A percentile compares a stretch with the other conserved stretches of the same genome.
phyloP scores from a whole-genome alignment of 2,888 invertebrate genomes.

The Platypus cylindrus region DNA sequence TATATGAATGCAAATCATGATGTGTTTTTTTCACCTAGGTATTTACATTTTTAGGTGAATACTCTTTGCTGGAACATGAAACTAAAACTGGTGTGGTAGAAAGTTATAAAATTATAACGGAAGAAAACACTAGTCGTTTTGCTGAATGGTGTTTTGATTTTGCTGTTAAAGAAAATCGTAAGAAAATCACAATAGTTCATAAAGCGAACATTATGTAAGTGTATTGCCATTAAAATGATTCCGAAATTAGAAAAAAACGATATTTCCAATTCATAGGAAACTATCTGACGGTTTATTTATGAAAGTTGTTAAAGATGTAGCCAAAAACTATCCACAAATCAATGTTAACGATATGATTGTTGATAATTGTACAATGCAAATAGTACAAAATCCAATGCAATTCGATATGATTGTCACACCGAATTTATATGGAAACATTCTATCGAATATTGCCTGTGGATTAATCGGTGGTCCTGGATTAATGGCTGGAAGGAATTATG shows the following conservation, averaged over 20 bases:
- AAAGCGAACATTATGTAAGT: conserved; percentile 43
- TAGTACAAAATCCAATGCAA: conserved; percentile 24
- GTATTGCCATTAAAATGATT: neutral
- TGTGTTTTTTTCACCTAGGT: neutral
- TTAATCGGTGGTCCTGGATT: conserved; percentile 28
- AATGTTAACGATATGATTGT: conserved; percentile 25
- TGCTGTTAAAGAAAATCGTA: conserved; percentile 40
- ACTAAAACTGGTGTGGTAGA: conserved; percentile 48
- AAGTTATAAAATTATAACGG: conserved; percentile 44
- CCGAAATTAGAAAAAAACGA: too few species aligned
- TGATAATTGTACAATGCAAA: conserved; percentile 27
- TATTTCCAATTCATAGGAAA: conserved; percentile 19
- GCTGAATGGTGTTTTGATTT: conserved; percentile 49
- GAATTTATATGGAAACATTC: conserved; percentile 29
- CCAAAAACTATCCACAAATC: conserved; percentile 25
- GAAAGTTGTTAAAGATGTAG: conserved; percentile 22
- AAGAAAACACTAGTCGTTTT: conserved; percentile 39
- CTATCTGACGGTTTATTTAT: conserved; percentile 29
- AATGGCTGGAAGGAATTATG: conserved; percentile 26
- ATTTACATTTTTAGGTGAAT: conserved; percentile 35
- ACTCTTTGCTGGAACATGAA: conserved; percentile 49
- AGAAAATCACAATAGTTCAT: conserved; percentile 50
- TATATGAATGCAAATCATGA: neutral
- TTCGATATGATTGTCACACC: conserved; percentile 29
- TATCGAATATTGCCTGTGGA: conserved; percentile 28